Evolutionary conservation across 1,140 invertebrate species (phyloP).

Genomic region (Aphelinus certus): DNA sequence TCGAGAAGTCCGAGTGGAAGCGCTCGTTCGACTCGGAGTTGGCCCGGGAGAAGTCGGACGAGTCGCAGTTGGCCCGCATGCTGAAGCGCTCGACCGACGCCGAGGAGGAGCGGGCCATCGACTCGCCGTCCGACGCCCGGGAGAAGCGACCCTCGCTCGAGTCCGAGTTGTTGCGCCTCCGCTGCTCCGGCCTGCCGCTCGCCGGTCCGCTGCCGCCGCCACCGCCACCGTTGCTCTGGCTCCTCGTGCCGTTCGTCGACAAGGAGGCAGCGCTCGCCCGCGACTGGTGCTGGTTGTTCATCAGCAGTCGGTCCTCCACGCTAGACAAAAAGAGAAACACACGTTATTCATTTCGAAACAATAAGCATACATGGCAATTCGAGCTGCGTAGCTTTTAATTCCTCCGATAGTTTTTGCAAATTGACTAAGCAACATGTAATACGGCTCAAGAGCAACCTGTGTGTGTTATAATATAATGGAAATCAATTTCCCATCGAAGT

Average conservation of each 20-base stretch:
- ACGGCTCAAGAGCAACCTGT: no score
- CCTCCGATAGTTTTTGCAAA: not conserved
- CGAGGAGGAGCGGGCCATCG: constrained; percentile 61
- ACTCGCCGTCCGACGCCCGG: constrained; percentile 55
- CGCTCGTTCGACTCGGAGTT: constrained; percentile 63
- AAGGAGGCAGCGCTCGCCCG: not conserved
- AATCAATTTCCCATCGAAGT: no score
- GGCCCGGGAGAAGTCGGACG: constrained; percentile 62
- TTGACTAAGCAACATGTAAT: no score
- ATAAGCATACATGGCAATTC: not conserved
- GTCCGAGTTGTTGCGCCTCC: constrained; percentile 58
- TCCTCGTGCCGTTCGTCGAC: not conserved
- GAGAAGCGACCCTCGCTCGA: constrained; percentile 62
- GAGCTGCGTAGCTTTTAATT: no score
- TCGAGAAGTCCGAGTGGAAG: constrained; percentile 64
- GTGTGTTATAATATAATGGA: no score
- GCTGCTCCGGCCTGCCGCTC: constrained; percentile 6
- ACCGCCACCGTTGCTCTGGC: not conserved
- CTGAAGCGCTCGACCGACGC: constrained; percentile 63
- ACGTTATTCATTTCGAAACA: not conserved
- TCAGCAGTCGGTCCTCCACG: constrained; percentile 57
- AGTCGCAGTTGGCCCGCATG: constrained; percentile 62
- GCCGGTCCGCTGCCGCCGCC: not conserved
- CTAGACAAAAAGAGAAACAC: constrained; percentile 33
- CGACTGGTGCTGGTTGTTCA: constrained; percentile 49